Evolutionary conservation across 2,113 vertebrate genomes (phyloP).

Genomic region (Sphaerodactylus townsendi): DNA sequence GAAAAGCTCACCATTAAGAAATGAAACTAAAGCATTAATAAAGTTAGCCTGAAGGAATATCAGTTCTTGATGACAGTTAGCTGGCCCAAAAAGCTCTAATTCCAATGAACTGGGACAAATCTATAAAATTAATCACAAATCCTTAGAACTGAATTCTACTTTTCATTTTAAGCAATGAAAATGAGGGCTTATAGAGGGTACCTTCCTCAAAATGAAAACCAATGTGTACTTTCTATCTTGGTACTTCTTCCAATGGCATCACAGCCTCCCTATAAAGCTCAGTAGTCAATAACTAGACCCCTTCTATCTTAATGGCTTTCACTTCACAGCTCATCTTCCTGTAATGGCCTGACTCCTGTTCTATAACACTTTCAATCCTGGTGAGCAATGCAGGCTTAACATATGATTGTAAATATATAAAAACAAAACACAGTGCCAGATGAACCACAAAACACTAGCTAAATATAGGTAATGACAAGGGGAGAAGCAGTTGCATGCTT

Average conservation of each 20-base stretch:
- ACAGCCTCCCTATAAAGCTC: not conserved
- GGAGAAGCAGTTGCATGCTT: not conserved
- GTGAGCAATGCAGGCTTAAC: not conserved
- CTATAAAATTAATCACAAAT: not conserved
- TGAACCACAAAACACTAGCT: not conserved
- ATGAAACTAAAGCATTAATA: too few relatives aligned
- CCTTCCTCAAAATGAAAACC: not conserved
- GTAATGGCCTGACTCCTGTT: not conserved
- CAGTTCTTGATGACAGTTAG: not conserved
- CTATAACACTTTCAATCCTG: not conserved
- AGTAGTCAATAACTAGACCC: not conserved
- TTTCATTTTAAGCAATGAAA: not conserved
- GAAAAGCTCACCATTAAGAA: not conserved
- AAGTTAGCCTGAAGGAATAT: not conserved
- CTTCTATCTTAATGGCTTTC: not conserved
- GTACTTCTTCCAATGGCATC: not conserved
- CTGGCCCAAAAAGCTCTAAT: not conserved
- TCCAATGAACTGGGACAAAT: fast-evolving
- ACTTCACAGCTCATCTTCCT: not conserved
- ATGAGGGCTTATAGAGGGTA: not conserved
- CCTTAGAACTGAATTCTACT: not conserved
- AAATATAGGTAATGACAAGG: not conserved
- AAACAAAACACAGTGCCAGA: fast-evolving
- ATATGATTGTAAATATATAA: not conserved
- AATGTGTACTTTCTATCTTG: not conserved